phyloP scores from a whole-genome alignment of 92 coral and sea anemone genomes.

The Siderastrea radians region DNA sequence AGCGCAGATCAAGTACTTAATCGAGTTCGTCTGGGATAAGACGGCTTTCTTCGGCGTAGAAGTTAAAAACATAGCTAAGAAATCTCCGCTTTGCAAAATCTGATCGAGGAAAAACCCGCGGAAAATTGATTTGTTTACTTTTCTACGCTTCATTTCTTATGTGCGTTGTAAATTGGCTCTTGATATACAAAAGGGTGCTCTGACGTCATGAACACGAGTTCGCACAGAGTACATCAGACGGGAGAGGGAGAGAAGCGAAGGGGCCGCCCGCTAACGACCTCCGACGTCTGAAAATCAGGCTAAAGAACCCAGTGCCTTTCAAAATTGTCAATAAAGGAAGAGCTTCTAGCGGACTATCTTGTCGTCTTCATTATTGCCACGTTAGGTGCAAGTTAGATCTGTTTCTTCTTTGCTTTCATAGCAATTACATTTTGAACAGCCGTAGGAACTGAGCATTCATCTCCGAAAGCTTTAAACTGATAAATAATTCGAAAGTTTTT shows the following conservation, averaged over 20 bases:
- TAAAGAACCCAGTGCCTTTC: neutral
- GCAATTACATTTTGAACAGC: no score
- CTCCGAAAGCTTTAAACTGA: no score
- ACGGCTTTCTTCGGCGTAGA: slow-evolving; percentile 12
- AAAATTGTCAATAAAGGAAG: no score
- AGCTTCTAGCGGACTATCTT: no score
- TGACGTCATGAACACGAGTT: slow-evolving; percentile 7
- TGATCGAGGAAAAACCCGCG: neutral
- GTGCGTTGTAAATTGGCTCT: neutral
- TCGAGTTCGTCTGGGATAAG: neutral
- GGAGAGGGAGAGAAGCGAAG: slow-evolving; percentile 13
- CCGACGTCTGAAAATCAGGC: neutral
- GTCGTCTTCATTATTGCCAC: no score
- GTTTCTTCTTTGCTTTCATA: no score
- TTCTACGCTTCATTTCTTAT: neutral
- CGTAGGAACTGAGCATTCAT: no score
- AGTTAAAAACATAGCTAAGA: neutral
- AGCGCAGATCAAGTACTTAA: slow-evolving; percentile 36
- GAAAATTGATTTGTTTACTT: neutral
- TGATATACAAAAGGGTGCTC: neutral
- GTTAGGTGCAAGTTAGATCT: no score
- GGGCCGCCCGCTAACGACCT: neutral
- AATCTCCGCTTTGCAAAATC: neutral
- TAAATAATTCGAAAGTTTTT: no score
- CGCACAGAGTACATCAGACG: slow-evolving; percentile 3